phyloP scores from a whole-genome alignment of 2,797 vertebrate species.

The Catostomus latipinnis region DNA sequence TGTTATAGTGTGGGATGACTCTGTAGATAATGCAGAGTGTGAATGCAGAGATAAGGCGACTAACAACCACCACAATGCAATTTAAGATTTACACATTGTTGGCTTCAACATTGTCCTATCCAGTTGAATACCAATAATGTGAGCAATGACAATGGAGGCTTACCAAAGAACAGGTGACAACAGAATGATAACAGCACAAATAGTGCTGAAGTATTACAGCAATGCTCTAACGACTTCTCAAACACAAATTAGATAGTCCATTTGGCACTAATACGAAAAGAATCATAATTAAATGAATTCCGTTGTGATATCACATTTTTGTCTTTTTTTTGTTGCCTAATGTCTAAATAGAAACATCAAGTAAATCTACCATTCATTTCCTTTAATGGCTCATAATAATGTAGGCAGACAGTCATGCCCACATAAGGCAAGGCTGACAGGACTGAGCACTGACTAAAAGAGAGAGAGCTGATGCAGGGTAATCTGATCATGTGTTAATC shows the following conservation, averaged over 20 bases:
- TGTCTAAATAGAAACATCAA: not conserved
- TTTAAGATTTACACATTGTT: conserved; percentile 43
- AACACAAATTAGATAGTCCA: not conserved
- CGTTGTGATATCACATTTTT: not conserved
- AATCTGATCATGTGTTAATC: conserved; percentile 78
- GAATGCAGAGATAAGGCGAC: not conserved
- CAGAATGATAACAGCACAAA: conserved; percentile 6
- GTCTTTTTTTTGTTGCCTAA: not conserved
- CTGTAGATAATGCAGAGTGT: too few species aligned
- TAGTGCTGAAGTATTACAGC: conserved; percentile 68
- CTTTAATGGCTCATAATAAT: conserved; percentile 37
- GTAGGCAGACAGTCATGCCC: conserved; percentile 38
- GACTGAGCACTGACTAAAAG: conserved; percentile 63
- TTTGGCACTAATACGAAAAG: not conserved
- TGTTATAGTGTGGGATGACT: not conserved
- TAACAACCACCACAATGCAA: conserved; percentile 17
- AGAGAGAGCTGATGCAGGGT: conserved; percentile 74
- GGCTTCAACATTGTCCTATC: conserved; percentile 28
- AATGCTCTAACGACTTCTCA: conserved; percentile 24
- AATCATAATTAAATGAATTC: not conserved
- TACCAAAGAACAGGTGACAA: conserved; percentile 43
- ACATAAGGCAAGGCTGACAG: conserved; percentile 52
- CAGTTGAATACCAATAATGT: conserved; percentile 28
- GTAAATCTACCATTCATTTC: conserved; percentile 27
- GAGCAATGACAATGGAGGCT: conserved; percentile 55